Evolutionary conservation across 1,140 invertebrate species (phyloP), one percentile per base, ranked within the genome.

Genomic region (Sycobia sp.): DNA sequence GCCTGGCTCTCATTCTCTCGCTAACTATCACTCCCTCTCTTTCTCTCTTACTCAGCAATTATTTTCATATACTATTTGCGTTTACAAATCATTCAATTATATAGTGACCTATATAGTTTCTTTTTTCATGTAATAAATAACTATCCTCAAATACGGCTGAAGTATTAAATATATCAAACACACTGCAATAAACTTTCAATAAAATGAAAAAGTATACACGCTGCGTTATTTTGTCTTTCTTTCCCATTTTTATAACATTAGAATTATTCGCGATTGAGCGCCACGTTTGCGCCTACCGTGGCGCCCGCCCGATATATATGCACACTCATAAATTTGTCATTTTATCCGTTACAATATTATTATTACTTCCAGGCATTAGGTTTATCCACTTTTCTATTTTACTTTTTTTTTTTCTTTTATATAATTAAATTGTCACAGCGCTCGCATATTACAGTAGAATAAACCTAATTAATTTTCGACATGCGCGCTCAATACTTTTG

Each of bases 151-250:
- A 56, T 56, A 62, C 60, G 53, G 51, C 44, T 62, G 60, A 62
- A 62, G 53, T 62, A 62, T 62, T 62, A 62, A 73, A 76, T 71
- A 71, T 76, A 74, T 75, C 71, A 76, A 76, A 76, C 72, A 75
- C 71, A 75, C 75, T 71, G 68, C 68, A 68, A 74, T 71, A 69
- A 73, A 73, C 68, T 71, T 71, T 70, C 68, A 70, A 73, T 71
- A 71, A 70, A 67, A 69, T 61, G 69, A 72, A 74, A 66, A 71
- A n/a, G 51, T 68, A 69, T 72, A 69, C 72, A 71, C 69, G 70
- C 69, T 68, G 64, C 60, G 60, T 68, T 69, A 67, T 50, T 49
- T 62, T 50, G 13, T 56, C 41, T 22, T 49, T 62, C 13, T 49
- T 63, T 38, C 32, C 20, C 34, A 39, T 53, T 59, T 53, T 54